Evolutionary conservation across 2,888 invertebrate species (phyloP), one percentile per base, ranked within the genome.

Genomic region (Embidobia sp.): DNA sequence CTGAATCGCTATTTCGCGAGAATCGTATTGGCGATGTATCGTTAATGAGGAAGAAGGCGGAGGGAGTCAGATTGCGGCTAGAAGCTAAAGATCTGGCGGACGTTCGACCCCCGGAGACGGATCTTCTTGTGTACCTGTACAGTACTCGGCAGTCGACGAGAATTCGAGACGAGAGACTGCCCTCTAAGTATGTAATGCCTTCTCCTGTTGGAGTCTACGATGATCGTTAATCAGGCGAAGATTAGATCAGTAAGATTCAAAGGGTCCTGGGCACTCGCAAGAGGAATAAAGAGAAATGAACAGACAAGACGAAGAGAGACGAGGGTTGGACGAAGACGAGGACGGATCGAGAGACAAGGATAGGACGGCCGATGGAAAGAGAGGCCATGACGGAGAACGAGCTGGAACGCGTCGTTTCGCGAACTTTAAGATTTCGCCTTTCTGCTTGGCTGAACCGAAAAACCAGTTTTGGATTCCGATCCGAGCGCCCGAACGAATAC

Each of bases 161-260:
- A 82, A 82, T 82, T 79, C 79, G 77, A 82, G 79, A 80, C 74
- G 76, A 75, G 73, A 77, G 75, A 49, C 70, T 69, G 77, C 77
- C 57, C 53, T 69, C 48, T 48, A 70, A 78, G 67, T 78, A 64
- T 73, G 77, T 77, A 77, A 67, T 73, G 67, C 70, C 75, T 73
- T 73, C 63, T 72, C 57, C 64, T 61, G 74, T 69, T 64, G 61
- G 74, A 76, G 74, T 79, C 81, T 79, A 80, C 84, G 83, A 81
- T 84, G 81, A 85, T 85, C 85, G 85, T 87, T 87, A 86, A 87
- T 86, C 86, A 87, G 85, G 80, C 83, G 81, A 79, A 83, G 85
- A 86, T 86, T 86, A 86, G 84, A 85, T 86, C 85, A 83, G 79
- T 37, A 78, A 75, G 84, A 85, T 85, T 80, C 83, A 79, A 77